Conservation (phyloP, 2,888 invertebrate species). For the Pterostichus madidus region DNA sequence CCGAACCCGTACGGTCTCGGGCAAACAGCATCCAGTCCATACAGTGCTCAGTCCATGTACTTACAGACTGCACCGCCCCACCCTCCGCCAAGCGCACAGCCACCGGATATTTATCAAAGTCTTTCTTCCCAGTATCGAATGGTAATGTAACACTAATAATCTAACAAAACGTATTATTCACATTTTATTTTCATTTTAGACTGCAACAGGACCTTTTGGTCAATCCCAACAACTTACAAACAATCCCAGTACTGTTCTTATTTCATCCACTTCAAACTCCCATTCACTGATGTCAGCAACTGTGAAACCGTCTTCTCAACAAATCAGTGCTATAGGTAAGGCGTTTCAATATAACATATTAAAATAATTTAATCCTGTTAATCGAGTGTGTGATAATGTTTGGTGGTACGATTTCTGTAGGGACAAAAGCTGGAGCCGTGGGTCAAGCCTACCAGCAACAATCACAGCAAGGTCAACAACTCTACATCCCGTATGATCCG, state of each 20-base stretch:
- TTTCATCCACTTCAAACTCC: slow-evolving; percentile 92
- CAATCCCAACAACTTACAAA: slow-evolving; percentile 89
- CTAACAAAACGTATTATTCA: background rate
- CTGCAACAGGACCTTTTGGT: slow-evolving; percentile 84
- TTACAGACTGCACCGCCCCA: slow-evolving; percentile 77
- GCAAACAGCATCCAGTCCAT: slow-evolving; percentile 79
- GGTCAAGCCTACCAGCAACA: slow-evolving; percentile 81
- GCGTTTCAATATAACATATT: slow-evolving; percentile 12
- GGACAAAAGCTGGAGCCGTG: slow-evolving; percentile 80
- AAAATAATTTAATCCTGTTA: too few species aligned
- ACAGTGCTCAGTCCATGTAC: slow-evolving; percentile 84
- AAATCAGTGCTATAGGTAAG: slow-evolving; percentile 89
- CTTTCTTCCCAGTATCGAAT: slow-evolving; percentile 82
- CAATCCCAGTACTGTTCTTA: slow-evolving; percentile 92
- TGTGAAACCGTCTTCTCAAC: slow-evolving; percentile 89
- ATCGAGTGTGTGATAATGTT: too few species aligned
- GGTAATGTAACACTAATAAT: slow-evolving; percentile 69
- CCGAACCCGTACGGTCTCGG: slow-evolving; percentile 81
- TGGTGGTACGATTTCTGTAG: slow-evolving; percentile 68
- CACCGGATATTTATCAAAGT: slow-evolving; percentile 86
- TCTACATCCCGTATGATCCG: slow-evolving; percentile 82
- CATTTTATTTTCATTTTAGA: slow-evolving; percentile 17
- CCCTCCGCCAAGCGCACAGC: slow-evolving; percentile 80
- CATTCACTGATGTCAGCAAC: slow-evolving; percentile 91
- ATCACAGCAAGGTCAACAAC: slow-evolving; percentile 78